Percentiles rank a stretch among this genome's conserved stretches.
These are phyloP conservation scores for Phyllotreta cruciferae DNA, from an alignment of 2,888 invertebrate genomes.

Conservation along the genomic window DNA sequence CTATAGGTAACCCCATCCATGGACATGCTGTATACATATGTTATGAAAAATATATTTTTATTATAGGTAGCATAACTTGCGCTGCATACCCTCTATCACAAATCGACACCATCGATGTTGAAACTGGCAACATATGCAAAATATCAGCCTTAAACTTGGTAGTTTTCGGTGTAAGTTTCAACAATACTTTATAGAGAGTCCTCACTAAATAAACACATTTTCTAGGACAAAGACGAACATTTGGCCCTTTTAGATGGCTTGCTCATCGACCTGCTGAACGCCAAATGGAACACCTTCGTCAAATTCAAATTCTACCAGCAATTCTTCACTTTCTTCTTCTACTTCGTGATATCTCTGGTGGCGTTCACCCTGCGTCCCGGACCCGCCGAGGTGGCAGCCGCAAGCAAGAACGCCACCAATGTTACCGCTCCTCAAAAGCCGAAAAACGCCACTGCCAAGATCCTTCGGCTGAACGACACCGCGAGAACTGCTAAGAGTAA, in stretches of 20 bases:
- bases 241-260: conserved; percentile 94
- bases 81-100: conserved; percentile 95
- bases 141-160: conserved; percentile 95
- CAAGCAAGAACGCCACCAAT: conserved; percentile 42
- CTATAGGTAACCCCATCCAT: too few relatives aligned
- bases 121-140: conserved; percentile 91
- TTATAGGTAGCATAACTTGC: conserved; percentile 90
- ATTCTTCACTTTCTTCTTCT: conserved; percentile 88
- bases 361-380: conserved; percentile 92
- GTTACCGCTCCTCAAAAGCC: conserved; percentile 29
- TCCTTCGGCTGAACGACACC: conserved; percentile 19
- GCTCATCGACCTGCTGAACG: conserved; percentile 89
- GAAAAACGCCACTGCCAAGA: conserved; percentile 34
- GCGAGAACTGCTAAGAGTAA: conserved; percentile 18
- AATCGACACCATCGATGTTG: conserved; percentile 93
- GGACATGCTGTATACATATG: too few relatives aligned
- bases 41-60: too few relatives aligned
- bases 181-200: background rate
- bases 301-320: conserved; percentile 93
- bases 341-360: conserved; percentile 86
- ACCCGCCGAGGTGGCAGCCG: conserved; percentile 62
- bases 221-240: conserved; percentile 92
- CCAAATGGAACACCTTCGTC: conserved; percentile 98
- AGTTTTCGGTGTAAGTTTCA: conserved; percentile 85
- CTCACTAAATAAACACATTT: conserved; percentile 38